Evolutionary conservation across 2,113 vertebrate species (phyloP).

Genomic region (Mirounga angustirostris): DNA sequence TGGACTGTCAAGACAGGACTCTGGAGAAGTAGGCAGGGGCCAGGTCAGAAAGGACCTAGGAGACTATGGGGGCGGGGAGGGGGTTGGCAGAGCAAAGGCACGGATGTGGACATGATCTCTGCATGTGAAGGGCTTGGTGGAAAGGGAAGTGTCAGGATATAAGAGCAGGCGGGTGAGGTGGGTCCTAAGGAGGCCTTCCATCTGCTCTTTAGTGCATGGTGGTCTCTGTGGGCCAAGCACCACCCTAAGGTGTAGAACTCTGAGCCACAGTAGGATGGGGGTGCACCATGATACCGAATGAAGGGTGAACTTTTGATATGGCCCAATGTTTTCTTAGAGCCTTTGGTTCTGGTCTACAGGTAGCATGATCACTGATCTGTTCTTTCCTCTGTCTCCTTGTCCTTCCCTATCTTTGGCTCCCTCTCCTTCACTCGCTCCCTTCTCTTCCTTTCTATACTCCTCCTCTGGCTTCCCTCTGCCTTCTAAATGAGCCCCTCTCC

Average conservation of each 20-base stretch:
- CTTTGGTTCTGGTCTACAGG: slow-evolving; percentile 45
- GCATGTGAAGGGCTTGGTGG: background rate
- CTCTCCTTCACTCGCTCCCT: background rate
- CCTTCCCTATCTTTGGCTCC: background rate
- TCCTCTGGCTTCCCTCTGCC: background rate
- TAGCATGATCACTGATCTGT: slow-evolving; percentile 27
- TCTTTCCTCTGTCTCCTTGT: slow-evolving; percentile 66
- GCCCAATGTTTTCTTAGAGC: background rate
- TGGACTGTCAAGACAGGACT: background rate
- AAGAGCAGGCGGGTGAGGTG: background rate
- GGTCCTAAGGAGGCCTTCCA: background rate
- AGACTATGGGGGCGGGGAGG: background rate
- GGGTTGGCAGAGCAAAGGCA: background rate
- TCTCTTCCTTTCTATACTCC: background rate
- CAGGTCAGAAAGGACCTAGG: background rate
- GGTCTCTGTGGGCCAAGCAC: background rate
- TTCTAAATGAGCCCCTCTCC: slow-evolving; percentile 1
- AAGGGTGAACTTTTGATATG: background rate
- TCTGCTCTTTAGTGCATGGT: background rate
- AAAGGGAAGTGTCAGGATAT: background rate
- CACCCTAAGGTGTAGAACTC: background rate
- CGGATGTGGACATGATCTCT: background rate
- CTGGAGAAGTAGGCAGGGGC: background rate
- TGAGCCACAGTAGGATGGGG: background rate
- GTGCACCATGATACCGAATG: background rate